Percentiles rank a stretch among this genome's conserved stretches.
Conservation (phyloP, 2,113 vertebrate genomes). For the Motacilla alba region DNA sequence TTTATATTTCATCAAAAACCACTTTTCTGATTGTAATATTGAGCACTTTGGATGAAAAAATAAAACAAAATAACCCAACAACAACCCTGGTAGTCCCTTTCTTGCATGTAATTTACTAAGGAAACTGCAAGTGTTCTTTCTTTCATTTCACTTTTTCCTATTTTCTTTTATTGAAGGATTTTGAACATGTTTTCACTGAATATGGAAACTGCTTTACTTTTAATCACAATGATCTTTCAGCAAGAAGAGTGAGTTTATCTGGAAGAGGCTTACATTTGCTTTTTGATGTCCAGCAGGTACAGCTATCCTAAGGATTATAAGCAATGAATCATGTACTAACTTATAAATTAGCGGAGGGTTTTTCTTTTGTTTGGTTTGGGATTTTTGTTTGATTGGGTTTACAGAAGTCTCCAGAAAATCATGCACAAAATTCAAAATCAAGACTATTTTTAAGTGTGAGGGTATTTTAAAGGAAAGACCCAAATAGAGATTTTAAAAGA, state of each 20-base stretch:
- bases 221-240: slow-evolving; percentile 63
- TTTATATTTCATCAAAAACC: neutral
- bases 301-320: neutral
- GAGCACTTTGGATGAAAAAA: neutral
- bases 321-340: neutral
- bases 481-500: neutral
- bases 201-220: slow-evolving; percentile 82
- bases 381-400: neutral
- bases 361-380: neutral
- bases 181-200: slow-evolving; percentile 78
- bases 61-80: neutral
- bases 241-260: slow-evolving; percentile 69
- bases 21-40: neutral
- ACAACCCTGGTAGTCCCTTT: neutral
- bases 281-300: slow-evolving; percentile 78
- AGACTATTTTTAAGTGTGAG: neutral
- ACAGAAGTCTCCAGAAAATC: neutral
- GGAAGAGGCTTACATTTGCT: slow-evolving; percentile 77
- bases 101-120: neutral
- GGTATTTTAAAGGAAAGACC: neutral
- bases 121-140: neutral
- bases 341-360: neutral
- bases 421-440: neutral
- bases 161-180: slow-evolving; percentile 73
- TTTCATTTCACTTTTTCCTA: neutral